Evolutionary conservation across 2,888 invertebrate species (phyloP), one percentile per base, ranked within the genome.

Genomic region (Calliphora vomitoria): DNA sequence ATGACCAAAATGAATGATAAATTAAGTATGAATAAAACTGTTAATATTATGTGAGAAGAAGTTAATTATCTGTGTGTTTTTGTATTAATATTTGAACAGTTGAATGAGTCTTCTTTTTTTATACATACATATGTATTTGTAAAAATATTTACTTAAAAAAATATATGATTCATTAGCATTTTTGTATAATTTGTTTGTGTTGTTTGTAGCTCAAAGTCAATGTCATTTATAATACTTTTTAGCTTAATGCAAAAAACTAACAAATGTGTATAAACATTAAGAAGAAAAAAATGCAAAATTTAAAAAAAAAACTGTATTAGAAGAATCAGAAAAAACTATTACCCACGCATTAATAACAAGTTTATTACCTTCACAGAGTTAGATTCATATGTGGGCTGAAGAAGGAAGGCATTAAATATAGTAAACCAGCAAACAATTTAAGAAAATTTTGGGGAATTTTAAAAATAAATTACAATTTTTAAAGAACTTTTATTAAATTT

Each of bases 151-250:
- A 8, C 15, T 38, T 64, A 11, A 66, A n/a, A 1, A n/a, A 8
- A 62, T 44, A 3, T 20, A 68, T 64, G 72, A 74, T 44, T 76
- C 69, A 76, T 76, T 82, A 76, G 15, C 75, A 82, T 69, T 68
- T 69, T 62, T 66, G 13, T 38, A 8, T 50, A 69, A 60, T 62
- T 69, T 82, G 6, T 44, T 44, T 8, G 8, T 44, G 44, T 44
- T 44, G 44, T 20, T 79, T 68, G 62, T 83, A 71, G 13, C 10
- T 72, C 83, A 87, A 83, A 80, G 86, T 87, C 86, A 87, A 87
- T 87, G 86, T 87, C 86, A 83, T 76, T 69, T 71, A 62, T 55
- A 76, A 69, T 69, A 66, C 38, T 55, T 53, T 75, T 69, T 13
- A 58, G 69, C 18, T 41, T 50, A 10, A 69, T 18, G 31, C 15